A percentile compares a stretch with the other conserved stretches of the same genome.
These are phyloP conservation scores for Colius striatus DNA, from an alignment of 2,113 vertebrate genomes.

Conservation along the genomic window DNA sequence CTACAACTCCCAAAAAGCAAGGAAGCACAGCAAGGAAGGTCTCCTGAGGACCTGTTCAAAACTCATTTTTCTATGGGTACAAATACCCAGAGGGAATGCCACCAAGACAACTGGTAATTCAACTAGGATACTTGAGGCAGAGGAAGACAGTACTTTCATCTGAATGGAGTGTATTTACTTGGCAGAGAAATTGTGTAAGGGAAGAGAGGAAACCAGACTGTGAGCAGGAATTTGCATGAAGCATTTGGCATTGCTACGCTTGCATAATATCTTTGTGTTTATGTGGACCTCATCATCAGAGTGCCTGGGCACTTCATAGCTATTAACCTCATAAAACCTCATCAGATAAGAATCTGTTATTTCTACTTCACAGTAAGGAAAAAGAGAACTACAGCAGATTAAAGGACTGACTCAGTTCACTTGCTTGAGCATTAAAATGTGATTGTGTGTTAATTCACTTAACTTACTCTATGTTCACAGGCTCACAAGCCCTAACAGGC, in stretches of 20 bases:
- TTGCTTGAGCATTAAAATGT: background rate
- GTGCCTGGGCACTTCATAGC: background rate
- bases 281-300: background rate
- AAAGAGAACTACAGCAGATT: background rate
- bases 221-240: background rate
- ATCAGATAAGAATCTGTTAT: background rate
- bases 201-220: background rate
- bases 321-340: constrained; percentile 12
- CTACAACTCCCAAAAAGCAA: background rate
- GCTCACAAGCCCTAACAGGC: background rate
- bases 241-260: background rate
- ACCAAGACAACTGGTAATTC: background rate
- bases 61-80: background rate
- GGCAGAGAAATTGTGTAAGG: background rate
- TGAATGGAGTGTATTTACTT: background rate
- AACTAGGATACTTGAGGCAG: background rate
- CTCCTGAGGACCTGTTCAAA: background rate
- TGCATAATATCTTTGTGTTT: background rate
- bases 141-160: background rate
- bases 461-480: background rate
- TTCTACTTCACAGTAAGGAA: background rate
- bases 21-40: background rate
- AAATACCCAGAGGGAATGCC: background rate
- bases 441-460: background rate
- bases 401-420: background rate